Evolutionary conservation across 2,113 vertebrate genomes (phyloP), one percentile per base, ranked within the genome.

Genomic region (Chamaetylas fuelleborni): DNA sequence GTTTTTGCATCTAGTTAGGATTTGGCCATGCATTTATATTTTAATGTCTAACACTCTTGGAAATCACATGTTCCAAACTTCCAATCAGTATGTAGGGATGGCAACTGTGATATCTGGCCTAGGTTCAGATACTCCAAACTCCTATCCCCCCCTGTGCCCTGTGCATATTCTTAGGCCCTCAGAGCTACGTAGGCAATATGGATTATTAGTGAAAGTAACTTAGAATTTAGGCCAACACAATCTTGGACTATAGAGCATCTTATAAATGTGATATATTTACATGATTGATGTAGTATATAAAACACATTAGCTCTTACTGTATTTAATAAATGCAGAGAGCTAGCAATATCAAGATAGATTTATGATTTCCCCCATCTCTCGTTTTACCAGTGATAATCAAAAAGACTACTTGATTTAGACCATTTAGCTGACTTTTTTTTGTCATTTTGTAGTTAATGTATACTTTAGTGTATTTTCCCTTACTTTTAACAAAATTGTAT

Each of bases 311-410:
- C 34, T 95, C 74, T 84, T 70, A 89, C 26, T 81, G 38, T 67
- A 77, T 89, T 92, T 85, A 91, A 95, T 65, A 86, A 90, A 89
- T 53, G 64, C 80, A 78, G 86, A 95, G 83, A 92, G 86, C 58
- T 69, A 78, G 51, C 60, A 88, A 36, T 78, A 95, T 74, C 42
- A 82, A 66, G 88, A 86, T 25, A 72, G 93, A 96, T 93, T 95
- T 88, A 92, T 24, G 51, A 73, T 91, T 84, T 91, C 34, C 54
- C 56, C 14, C 58, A 82, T 73, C 38, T 56, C 79, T 92, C 94
- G 81, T 91, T 93, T 91, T 82, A 94, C 13, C 4, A 12, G 36
- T 77, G 77, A 94, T 81, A 87, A 92, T 85, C 50, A 89, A 87
- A 93, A 85, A 47, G 61, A 80, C 62, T 43, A 6, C 34, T 87